Base-by-base conservation (phyloP, 2,113 vertebrate genomes). In the Thamnaconus septentrionalis region DNA sequence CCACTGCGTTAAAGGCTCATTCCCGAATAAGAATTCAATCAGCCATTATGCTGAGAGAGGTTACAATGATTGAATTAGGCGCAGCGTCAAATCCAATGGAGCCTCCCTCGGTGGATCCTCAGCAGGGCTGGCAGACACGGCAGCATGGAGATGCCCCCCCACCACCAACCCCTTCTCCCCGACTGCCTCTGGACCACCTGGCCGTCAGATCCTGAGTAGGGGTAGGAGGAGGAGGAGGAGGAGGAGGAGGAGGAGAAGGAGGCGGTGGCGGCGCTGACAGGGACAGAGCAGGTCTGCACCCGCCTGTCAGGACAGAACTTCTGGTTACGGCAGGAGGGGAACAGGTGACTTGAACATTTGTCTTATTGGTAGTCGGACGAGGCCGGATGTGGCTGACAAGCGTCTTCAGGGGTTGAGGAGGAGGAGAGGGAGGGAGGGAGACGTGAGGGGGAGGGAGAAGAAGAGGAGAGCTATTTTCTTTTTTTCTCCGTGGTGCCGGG, bases 321-420 rank as follows among this genome's bases (percentile, higher is more conserved):
- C 18, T 31, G 18, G 18, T 31, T 5, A 53, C 11, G 51, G 51
- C 54, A 54, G 44, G 44, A 59, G 55, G 59, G 62, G 56, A 60
- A 64, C 11, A 41, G 58, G 44, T 53, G 68, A 31, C 61, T 56
- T 55, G 46, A 71, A 60, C 51, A 7, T 63, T 10, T 71, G 55
- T 65, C 71, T 54, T 58, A 52, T 56, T 55, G n/a, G 6, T 46
- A 59, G 64, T 53, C 60, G 64, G 76, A 80, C 76, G 81, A 80
- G 85, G 81, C 78, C 72, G 66, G 74, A 75, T 61, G 10, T 81
- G 64, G 85, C 85, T 83, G 83, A 87, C 78, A 79, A 31, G 83
- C 66, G 3, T 81, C 71, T 79, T 85, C 78, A 5, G 4, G 41
- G 8, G 54, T 6, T 3, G 41, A 56, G 18, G 31, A 8, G 54